Percentiles rank a stretch among this genome's conserved stretches.
Conservation (phyloP, 2,888 invertebrate species). For the Stegophylla sp. region DNA sequence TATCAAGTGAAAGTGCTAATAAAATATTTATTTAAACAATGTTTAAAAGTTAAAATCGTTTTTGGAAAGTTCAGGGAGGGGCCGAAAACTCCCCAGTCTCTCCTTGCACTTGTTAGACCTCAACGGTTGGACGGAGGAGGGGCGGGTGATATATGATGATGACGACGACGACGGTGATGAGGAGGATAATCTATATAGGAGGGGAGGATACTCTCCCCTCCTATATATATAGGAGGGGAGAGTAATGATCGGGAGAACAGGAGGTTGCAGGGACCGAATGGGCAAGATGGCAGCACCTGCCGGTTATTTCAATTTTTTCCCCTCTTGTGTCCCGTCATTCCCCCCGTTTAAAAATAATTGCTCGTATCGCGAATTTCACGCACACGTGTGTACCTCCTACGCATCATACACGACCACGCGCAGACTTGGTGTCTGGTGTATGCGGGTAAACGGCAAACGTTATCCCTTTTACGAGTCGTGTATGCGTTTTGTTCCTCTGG, state of each 20-base stretch:
- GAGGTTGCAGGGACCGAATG: not conserved
- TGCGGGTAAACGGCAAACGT: conserved; percentile 4
- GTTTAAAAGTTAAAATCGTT: too few relatives aligned
- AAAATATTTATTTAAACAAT: too few relatives aligned
- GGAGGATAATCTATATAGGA: too few relatives aligned
- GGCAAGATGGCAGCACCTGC: conserved; percentile 32
- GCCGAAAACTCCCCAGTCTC: too few relatives aligned
- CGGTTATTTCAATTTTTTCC: conserved; percentile 10
- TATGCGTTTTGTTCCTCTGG: not conserved
- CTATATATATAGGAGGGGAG: not conserved
- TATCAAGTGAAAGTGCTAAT: too few relatives aligned
- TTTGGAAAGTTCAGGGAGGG: too few relatives aligned
- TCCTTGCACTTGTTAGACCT: too few relatives aligned
- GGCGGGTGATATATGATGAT: not conserved
- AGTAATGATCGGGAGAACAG: not conserved
- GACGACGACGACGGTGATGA: not conserved
- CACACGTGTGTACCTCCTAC: not conserved
- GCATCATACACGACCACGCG: too few relatives aligned
- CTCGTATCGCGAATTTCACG: not conserved
- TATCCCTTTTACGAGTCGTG: not conserved
- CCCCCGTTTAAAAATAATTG: not conserved
- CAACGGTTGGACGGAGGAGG: not conserved
- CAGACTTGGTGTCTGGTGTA: not conserved
- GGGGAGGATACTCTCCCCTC: too few relatives aligned
- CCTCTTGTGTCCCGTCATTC: not conserved